Base-by-base conservation (phyloP, 2,888 invertebrate species). In the Gasteruption jaculator region DNA sequence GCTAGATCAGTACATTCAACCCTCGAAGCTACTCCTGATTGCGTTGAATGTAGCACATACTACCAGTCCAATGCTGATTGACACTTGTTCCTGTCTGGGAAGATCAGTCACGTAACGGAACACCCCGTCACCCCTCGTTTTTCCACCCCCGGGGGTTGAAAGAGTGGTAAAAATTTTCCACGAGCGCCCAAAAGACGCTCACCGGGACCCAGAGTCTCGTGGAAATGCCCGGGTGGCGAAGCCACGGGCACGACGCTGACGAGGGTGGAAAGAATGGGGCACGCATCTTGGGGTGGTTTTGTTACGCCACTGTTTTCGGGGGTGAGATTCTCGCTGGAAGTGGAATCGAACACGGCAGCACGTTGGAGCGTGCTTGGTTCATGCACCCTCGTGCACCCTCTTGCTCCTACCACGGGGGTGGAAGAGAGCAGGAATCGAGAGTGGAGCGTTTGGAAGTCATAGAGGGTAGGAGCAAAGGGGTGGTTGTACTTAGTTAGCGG, bases 401-500 rank as follows among this genome's bases (percentile, higher is more conserved):
- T n/a, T n/a, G n/a, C n/a, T n/a, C n/a, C n/a, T n/a, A n/a, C n/a
- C n/a, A n/a, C n/a, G n/a, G n/a, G n/a, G n/a, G n/a, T n/a, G n/a
- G n/a, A n/a, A n/a, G n/a, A n/a, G n/a, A n/a, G 43, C 48, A 36
- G 47, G 41, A 47, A 50, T 45, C 45, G 51, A 47, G 49, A 16
- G 34, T 33, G 14, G 32, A 29, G 37, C n/a, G 34, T 14, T 11
- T 32, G 31, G 34, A 35, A 16, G 20, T 37, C 18, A 24, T 19
- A 37, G 24, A 25, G 22, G 11, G 34, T 34, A 15, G 39, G 22
- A 15, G 29, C 30, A 16, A 45, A 44, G 43, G 57, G 57, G 47
- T 50, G 61, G 58, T 58, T 64, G 66, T 65, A 69, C 69, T 69
- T 70, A 68, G 70, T 70, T 70, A 70, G 61, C 67, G 69, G 68